phyloP scores from a whole-genome alignment of 2,113 vertebrate species.

The Pachypanchax playfairii region DNA sequence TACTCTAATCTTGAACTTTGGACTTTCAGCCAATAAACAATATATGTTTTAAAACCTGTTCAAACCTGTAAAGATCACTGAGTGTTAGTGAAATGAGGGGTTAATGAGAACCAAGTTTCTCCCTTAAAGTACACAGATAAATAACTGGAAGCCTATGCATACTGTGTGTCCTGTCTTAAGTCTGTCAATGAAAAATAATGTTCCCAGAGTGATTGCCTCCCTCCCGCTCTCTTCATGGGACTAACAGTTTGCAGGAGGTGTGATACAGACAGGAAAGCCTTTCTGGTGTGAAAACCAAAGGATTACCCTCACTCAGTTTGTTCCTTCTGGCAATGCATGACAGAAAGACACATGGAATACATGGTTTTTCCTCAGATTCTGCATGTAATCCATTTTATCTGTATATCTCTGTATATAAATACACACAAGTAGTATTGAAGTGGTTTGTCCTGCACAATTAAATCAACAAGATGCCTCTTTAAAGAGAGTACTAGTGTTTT shows the following conservation, averaged over 20 bases:
- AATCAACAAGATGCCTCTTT: too few relatives aligned
- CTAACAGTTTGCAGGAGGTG: conserved; percentile 74
- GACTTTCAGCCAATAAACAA: too few relatives aligned
- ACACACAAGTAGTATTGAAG: conserved; percentile 12
- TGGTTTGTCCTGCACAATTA: not conserved
- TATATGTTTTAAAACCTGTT: not conserved
- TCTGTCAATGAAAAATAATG: conserved; percentile 52
- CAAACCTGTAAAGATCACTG: not conserved
- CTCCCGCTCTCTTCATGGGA: conserved; percentile 56
- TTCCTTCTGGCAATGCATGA: conserved; percentile 47
- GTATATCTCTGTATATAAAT: too few relatives aligned
- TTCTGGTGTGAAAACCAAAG: conserved; percentile 75
- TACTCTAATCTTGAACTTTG: too few relatives aligned
- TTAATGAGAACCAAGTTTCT: too few relatives aligned
- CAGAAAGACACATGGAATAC: conserved; percentile 57
- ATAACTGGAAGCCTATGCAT: conserved; percentile 7
- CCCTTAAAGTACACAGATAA: not conserved
- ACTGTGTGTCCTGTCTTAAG: conserved; percentile 34
- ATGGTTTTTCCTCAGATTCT: conserved; percentile 58
- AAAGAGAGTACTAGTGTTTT: too few relatives aligned
- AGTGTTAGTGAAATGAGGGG: not conserved
- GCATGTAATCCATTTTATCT: conserved; percentile 43
- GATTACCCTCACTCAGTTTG: conserved; percentile 62
- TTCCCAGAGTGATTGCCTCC: conserved; percentile 45
- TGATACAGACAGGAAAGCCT: conserved; percentile 68